Evolutionary conservation across 2,797 vertebrate species (phyloP), one percentile per base, ranked within the genome.

Genomic region (Protosalanx chinensis): DNA sequence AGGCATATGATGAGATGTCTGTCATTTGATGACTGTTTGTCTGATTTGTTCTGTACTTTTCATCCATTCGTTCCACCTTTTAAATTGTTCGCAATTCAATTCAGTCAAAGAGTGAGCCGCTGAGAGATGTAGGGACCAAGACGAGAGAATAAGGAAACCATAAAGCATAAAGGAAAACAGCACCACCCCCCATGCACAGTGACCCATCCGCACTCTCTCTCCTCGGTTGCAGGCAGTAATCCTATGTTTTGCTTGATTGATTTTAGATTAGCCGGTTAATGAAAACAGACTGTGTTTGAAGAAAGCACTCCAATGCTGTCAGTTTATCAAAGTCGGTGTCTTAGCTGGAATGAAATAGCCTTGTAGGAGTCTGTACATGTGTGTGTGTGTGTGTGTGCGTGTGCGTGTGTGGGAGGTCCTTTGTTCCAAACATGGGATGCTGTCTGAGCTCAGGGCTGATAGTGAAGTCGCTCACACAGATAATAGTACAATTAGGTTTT

Each of bases 211-310:
- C 64, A 13, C 23, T 49, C 41, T 29, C 20, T 37, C 23, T 70
- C 23, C 80, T 83, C 90, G 37, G 49, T 90, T 90, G 80, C 12
- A 67, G 53, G 70, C 53, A 77, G 82, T 80, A 86, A 79, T 83
- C 87, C 84, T 83, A 66, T 75, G 86, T 85, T 90, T 88, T 90
- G 89, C 85, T 90, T 91, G 90, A 91, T 89, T 90, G 83, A 89
- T 88, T 93, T 93, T 92, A 90, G 91, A 92, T 93, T 89, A 93
- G 88, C 80, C 84, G 81, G 90, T 88, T 93, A 93, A 93, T 90
- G 90, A 91, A 90, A 93, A 90, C 87, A 81, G 88, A 92, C 87
- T 85, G 82, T 90, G 86, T 91, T 91, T 92, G 86, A 86, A 89
- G 80, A 89, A 82, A 81, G 81, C 83, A 71, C 70, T 76, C 76